Conservation (phyloP, 2,888 invertebrate genomes). For the Ariolimax columbianus region DNA sequence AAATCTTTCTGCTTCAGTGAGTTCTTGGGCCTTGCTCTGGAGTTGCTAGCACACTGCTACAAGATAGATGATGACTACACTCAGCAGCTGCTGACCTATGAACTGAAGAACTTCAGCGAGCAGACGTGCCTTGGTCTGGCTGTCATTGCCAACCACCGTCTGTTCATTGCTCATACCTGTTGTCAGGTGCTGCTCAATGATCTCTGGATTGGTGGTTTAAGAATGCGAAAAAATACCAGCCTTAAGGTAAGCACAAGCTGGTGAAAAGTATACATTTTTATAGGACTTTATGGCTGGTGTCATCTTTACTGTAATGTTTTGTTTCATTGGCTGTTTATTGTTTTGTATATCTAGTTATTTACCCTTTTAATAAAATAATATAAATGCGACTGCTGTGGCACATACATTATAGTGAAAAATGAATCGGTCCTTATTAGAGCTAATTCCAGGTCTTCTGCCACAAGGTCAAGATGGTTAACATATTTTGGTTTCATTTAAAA, state of each 20-base stretch:
- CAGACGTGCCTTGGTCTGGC: conserved; percentile 98
- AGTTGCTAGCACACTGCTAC: conserved; percentile 96
- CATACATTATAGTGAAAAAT: no score
- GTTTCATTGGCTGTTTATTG: no score
- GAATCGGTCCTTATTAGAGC: no score
- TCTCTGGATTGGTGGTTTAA: conserved; percentile 98
- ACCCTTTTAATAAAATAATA: no score
- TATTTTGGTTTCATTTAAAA: no score
- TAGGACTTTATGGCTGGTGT: no score
- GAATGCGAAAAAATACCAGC: conserved; percentile 96
- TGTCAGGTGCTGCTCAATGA: conserved; percentile 99
- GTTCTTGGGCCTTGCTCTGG: conserved; percentile 85
- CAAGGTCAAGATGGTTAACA: no score
- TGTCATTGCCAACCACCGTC: conserved; percentile 95
- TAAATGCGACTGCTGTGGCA: no score
- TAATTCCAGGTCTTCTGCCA: no score
- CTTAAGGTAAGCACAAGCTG: conserved; percentile 85
- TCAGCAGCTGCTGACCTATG: conserved; percentile 95
- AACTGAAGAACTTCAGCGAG: conserved; percentile 97
- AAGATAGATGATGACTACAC: conserved; percentile 97
- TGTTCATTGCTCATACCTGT: conserved; percentile 84
- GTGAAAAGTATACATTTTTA: no score
- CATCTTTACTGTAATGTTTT: no score
- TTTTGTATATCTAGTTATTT: no score
- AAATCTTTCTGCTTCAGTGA: conserved; percentile 75